These are phyloP conservation scores for Nyctereutes procyonoides DNA, from an alignment of 2,113 vertebrate genomes.

Conservation along the genomic window DNA sequence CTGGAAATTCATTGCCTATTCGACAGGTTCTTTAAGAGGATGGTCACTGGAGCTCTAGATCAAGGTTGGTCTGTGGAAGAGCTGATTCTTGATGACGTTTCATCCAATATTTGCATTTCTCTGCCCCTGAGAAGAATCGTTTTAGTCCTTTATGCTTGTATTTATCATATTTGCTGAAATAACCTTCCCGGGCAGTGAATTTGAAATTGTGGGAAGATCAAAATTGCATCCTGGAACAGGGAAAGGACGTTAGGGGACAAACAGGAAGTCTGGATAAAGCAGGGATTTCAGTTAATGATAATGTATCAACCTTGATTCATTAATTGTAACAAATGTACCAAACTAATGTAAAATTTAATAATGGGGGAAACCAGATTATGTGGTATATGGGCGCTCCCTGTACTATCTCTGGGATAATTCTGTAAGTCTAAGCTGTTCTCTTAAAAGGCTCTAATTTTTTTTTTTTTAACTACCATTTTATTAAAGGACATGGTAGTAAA, in stretches of 20 bases:
- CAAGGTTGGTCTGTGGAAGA: background rate
- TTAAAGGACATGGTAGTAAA: background rate
- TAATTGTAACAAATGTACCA: background rate
- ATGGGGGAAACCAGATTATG: background rate
- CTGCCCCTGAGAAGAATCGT: background rate
- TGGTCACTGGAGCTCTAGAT: background rate
- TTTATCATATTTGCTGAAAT: background rate
- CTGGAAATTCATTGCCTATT: too few species aligned
- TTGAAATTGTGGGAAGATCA: background rate
- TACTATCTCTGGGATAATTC: background rate
- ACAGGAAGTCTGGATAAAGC: background rate
- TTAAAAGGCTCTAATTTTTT: background rate
- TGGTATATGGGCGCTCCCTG: background rate
- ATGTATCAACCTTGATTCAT: background rate
- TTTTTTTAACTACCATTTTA: background rate
- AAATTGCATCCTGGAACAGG: background rate
- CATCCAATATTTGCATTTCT: background rate
- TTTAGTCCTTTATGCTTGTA: background rate
- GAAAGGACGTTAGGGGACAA: background rate
- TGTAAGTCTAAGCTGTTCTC: background rate
- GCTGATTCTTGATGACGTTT: background rate
- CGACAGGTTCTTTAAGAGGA: background rate
- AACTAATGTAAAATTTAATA: background rate
- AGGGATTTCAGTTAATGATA: background rate
- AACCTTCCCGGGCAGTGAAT: background rate